Conservation (phyloP, 2,888 invertebrate species). For the Hypomecis punctinalis region DNA sequence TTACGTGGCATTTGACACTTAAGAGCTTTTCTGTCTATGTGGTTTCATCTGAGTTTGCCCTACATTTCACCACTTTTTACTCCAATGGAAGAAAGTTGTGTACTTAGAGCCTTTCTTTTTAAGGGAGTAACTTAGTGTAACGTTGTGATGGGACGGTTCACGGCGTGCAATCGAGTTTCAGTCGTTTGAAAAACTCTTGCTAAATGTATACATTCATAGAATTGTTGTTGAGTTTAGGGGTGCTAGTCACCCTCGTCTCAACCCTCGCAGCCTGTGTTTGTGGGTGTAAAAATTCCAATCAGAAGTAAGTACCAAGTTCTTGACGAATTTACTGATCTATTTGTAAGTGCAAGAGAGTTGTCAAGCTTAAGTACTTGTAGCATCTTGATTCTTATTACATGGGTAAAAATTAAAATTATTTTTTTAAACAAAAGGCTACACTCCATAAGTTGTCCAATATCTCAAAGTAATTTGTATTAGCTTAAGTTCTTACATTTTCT, state of each 20-base stretch:
- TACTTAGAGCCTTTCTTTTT: conserved; percentile 63
- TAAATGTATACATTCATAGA: conserved; percentile 78
- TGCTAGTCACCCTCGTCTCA: conserved; percentile 76
- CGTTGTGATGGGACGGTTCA: conserved; percentile 64
- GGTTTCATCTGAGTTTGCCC: conserved; percentile 63
- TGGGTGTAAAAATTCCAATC: conserved; percentile 89
- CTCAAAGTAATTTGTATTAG: no score
- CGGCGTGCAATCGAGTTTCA: conserved; percentile 46
- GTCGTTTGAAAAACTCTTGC: conserved; percentile 65
- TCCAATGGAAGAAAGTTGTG: conserved; percentile 81
- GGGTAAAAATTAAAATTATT: no score
- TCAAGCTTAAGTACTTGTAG: no score
- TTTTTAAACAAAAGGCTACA: no score
- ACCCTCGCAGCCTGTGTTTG: conserved; percentile 89
- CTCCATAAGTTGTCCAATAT: no score
- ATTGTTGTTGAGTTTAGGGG: conserved; percentile 74
- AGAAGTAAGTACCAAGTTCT: conserved; percentile 85
- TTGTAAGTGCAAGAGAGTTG: no score
- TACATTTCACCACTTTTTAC: conserved; percentile 73
- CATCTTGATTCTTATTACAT: no score
- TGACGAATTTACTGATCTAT: neutral
- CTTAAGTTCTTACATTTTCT: no score
- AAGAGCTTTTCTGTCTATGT: conserved; percentile 43
- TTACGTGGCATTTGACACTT: neutral
- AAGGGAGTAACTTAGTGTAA: conserved; percentile 69